Percentiles rank a stretch among this genome's conserved stretches.
phyloP scores from a whole-genome alignment of 2,113 vertebrate genomes.

The Calyptommatus sinebrachiatus region DNA sequence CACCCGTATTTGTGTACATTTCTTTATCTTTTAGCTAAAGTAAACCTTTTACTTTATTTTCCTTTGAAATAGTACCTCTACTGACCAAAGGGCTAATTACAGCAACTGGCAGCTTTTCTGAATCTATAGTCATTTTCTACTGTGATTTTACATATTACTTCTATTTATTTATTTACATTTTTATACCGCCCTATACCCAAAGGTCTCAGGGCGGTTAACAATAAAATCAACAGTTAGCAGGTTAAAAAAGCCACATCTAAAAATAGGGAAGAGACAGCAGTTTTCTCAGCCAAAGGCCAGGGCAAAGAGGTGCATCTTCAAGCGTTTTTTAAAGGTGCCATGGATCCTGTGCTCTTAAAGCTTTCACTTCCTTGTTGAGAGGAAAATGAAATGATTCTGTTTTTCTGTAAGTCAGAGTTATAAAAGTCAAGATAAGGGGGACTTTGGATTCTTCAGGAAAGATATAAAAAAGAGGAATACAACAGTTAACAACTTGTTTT shows the following conservation, averaged over 20 bases:
- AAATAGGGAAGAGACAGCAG: too few species aligned
- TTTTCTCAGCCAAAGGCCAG: too few species aligned
- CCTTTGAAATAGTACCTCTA: neutral
- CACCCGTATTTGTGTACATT: too few species aligned
- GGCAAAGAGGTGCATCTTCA: too few species aligned
- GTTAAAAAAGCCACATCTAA: too few species aligned
- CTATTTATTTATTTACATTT: too few species aligned
- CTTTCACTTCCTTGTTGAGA: constrained; percentile 27
- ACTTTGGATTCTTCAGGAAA: constrained; percentile 20
- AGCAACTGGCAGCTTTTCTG: constrained; percentile 2
- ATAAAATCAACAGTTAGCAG: too few species aligned
- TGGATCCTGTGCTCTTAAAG: constrained; percentile 3
- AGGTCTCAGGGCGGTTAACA: too few species aligned
- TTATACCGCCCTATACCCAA: too few species aligned
- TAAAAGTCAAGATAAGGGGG: constrained; percentile 26
- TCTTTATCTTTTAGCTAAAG: neutral
- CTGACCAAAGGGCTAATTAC: neutral
- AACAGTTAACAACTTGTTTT: constrained; percentile 8
- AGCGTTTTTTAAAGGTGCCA: too few species aligned
- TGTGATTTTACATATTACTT: constrained; percentile 37
- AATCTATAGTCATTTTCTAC: constrained; percentile 18
- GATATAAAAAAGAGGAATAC: constrained; percentile 2
- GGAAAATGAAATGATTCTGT: neutral
- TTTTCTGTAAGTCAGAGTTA: neutral
- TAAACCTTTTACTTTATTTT: neutral